These are phyloP conservation scores for Monopterus albus DNA, from an alignment of 2,113 vertebrate species.

Conservation along the genomic window DNA sequence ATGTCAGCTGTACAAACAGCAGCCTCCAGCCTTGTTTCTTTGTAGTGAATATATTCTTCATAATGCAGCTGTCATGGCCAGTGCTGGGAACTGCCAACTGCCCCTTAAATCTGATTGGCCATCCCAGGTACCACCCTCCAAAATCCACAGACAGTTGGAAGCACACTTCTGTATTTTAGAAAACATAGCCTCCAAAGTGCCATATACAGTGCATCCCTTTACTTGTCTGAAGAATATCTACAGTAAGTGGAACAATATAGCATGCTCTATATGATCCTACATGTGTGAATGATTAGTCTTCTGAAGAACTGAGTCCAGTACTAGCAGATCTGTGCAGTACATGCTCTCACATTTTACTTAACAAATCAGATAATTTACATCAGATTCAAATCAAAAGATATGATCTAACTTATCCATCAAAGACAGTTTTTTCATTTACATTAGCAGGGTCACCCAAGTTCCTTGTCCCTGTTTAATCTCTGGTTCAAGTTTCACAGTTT, in stretches of 20 bases:
- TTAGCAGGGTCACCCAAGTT: not conserved
- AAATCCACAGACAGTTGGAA: too few relatives aligned
- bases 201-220: not conserved
- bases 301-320: not conserved
- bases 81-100: constrained; percentile 4
- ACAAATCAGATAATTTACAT: too few relatives aligned
- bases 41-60: not conserved
- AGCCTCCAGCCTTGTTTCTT: too few relatives aligned
- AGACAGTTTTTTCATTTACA: not conserved
- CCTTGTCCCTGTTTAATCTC: not conserved
- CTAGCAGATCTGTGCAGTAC: not conserved
- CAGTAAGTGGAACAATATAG: too few relatives aligned
- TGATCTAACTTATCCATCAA: too few relatives aligned
- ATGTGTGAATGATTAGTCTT: constrained; percentile 22
- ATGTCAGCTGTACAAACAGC: not conserved
- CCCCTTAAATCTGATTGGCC: constrained; percentile 61
- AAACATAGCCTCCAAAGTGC: not conserved
- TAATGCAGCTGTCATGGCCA: constrained; percentile 12
- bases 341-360: too few relatives aligned
- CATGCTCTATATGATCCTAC: not conserved
- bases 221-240: not conserved
- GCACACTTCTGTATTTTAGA: not conserved
- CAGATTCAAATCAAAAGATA: not conserved
- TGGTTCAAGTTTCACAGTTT: not conserved
- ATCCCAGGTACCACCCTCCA: constrained; percentile 40